Conservation (phyloP, 92 coral and sea anemone species). For the Palythoa caribaeorum region DNA sequence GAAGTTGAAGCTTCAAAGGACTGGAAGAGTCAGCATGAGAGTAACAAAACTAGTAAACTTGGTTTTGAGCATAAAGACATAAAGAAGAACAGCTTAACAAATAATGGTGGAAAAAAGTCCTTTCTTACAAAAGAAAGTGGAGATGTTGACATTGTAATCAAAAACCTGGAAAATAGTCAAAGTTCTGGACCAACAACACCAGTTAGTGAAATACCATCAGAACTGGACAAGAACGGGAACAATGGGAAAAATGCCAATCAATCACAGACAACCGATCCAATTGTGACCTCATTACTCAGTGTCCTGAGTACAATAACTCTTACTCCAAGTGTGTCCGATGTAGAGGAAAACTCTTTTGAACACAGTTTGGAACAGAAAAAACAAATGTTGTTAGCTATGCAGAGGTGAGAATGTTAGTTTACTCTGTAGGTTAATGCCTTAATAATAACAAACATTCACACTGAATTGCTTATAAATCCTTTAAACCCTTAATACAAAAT, state of each 20-base stretch:
- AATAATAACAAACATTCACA: not conserved
- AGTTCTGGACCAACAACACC: constrained; percentile 56
- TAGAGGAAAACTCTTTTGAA: constrained; percentile 71
- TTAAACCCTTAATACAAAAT: too few species aligned
- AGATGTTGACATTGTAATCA: not conserved
- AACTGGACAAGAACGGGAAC: constrained; percentile 42
- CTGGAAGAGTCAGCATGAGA: not conserved
- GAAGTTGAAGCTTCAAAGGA: not conserved
- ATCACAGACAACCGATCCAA: constrained; percentile 8
- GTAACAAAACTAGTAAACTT: not conserved
- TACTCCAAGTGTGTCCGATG: constrained; percentile 69
- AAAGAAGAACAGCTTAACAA: not conserved
- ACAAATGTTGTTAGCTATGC: constrained; percentile 87
- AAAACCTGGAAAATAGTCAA: constrained; percentile 27
- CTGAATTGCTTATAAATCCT: too few species aligned
- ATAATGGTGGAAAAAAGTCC: not conserved
- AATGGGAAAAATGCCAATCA: constrained; percentile 44
- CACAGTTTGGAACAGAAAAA: constrained; percentile 85
- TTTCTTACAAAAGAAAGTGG: not conserved
- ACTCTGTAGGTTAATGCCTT: not conserved
- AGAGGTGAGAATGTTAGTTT: constrained; percentile 70
- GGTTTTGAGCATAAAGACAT: not conserved
- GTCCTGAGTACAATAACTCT: constrained; percentile 79
- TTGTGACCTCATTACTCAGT: constrained; percentile 77
- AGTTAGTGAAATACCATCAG: constrained; percentile 26